Evolutionary conservation across 1,140 invertebrate species (phyloP).

Genomic region (Aphelinus atriplicis): DNA sequence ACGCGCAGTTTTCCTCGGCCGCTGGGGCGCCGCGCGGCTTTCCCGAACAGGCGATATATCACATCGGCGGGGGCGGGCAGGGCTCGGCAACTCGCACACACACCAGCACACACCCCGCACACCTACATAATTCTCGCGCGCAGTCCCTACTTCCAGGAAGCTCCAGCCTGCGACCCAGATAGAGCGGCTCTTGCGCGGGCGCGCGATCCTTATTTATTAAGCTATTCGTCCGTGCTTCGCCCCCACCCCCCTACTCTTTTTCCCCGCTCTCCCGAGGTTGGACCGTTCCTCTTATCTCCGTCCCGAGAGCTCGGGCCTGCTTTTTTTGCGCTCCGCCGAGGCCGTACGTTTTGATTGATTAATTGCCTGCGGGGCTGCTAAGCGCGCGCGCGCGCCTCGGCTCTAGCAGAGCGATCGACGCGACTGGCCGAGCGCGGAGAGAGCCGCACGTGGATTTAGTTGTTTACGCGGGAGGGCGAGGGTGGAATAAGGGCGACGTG

Average conservation of each 20-base stretch:
- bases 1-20: slow-evolving; percentile 10
- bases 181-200: slow-evolving; percentile 14
- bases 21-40: slow-evolving; percentile 20
- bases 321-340: no score
- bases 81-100: no score
- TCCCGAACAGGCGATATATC: no score
- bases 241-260: neutral
- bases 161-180: no score
- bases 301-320: neutral
- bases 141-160: no score
- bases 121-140: neutral
- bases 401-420: slow-evolving; percentile 23
- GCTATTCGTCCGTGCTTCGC: slow-evolving; percentile 26
- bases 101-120: no score
- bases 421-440: neutral
- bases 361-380: slow-evolving; percentile 22
- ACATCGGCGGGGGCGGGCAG: no score
- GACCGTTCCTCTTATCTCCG: neutral
- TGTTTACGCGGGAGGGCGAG: slow-evolving; percentile 1
- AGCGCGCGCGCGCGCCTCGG: no score
- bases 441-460: neutral
- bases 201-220: slow-evolving; percentile 39
- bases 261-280: neutral
- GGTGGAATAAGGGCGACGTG: no score
- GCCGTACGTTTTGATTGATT: slow-evolving; percentile 27